A percentile compares a stretch with the other conserved stretches of the same genome.
phyloP scores from a whole-genome alignment of 2,113 vertebrate genomes.

The Anguilla japonica region DNA sequence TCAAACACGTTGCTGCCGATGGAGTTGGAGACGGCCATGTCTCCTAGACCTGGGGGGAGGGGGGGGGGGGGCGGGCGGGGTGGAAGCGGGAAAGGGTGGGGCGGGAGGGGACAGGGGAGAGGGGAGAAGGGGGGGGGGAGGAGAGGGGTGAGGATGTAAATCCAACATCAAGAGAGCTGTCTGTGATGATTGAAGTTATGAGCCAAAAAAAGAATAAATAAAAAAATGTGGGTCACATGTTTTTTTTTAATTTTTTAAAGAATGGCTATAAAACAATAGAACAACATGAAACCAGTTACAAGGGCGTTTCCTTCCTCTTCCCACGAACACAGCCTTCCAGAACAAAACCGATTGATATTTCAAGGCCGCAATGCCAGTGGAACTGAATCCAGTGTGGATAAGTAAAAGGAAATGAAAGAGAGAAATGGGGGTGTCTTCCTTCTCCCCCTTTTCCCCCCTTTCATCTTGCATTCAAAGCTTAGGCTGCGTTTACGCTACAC shows the following conservation, averaged over 20 bases:
- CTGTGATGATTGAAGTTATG: neutral
- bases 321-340: neutral
- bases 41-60: constrained; percentile 83
- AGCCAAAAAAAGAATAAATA: neutral
- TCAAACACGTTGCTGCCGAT: constrained; percentile 98
- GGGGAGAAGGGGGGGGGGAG: constrained; percentile 28
- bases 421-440: neutral
- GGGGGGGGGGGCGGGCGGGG: constrained; percentile 26
- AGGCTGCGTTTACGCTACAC: neutral
- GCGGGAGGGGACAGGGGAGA: too few relatives aligned
- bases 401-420: neutral
- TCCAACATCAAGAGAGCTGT: neutral
- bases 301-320: neutral
- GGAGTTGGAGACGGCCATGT: constrained; percentile 97
- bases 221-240: neutral
- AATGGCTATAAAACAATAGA: neutral
- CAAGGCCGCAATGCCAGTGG: neutral
- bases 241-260: neutral
- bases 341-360: neutral
- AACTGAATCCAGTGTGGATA: neutral
- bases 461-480: neutral
- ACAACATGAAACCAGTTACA: neutral
- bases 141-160: neutral
- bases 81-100: neutral
- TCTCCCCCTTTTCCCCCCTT: neutral